phyloP scores from a whole-genome alignment of 2,888 invertebrate species.

The Dendrolimus pini region DNA sequence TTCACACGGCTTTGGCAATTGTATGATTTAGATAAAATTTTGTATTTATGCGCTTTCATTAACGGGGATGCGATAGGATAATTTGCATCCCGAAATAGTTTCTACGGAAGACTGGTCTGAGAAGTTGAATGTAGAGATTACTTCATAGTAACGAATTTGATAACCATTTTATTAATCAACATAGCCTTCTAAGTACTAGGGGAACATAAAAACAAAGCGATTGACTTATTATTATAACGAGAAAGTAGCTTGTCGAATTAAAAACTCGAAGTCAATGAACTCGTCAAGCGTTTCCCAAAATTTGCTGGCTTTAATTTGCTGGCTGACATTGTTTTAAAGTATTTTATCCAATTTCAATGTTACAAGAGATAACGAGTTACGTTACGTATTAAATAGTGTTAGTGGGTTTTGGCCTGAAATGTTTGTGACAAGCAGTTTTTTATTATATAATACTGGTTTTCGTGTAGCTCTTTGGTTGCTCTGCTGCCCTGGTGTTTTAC shows the following conservation, averaged over 20 bases:
- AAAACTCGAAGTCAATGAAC: not conserved
- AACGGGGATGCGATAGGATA: too few species aligned
- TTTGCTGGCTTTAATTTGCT: not conserved
- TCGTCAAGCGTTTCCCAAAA: not conserved
- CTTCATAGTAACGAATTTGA: too few species aligned
- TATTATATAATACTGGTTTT: not conserved
- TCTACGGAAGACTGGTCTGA: too few species aligned
- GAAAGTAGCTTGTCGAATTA: not conserved
- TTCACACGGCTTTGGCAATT: too few species aligned
- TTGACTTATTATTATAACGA: not conserved
- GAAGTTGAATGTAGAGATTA: too few species aligned
- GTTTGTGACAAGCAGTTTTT: not conserved
- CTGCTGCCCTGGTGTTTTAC: not conserved
- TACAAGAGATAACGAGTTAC: conserved; percentile 4
- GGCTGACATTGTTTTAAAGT: not conserved
- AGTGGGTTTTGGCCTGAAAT: not conserved
- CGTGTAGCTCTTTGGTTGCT: not conserved
- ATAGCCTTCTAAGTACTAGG: too few species aligned
- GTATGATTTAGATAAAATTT: too few species aligned
- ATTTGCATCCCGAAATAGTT: too few species aligned
- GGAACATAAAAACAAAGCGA: not conserved
- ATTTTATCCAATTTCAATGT: conserved; percentile 2
- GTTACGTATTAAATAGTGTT: not conserved
- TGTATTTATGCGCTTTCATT: too few species aligned
- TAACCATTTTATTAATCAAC: too few species aligned